These are phyloP conservation scores for Oncopeltus fasciatus DNA, from an alignment of 1,140 invertebrate genomes.

Conservation along the genomic window DNA sequence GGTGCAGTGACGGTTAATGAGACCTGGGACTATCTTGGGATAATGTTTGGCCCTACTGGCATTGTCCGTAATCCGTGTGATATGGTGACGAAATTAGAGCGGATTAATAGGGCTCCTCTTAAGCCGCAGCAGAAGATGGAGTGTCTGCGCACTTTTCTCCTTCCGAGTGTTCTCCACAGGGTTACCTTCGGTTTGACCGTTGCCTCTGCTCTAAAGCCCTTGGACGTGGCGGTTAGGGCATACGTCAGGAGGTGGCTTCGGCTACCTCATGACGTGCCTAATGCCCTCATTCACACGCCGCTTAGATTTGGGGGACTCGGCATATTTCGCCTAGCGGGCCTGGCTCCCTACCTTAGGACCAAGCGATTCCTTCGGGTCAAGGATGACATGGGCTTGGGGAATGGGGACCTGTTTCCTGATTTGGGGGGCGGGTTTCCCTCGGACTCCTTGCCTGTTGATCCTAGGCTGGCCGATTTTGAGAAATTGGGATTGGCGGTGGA, in stretches of 20 bases:
- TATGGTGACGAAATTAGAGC: background rate
- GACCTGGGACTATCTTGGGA: background rate
- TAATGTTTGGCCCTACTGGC: background rate
- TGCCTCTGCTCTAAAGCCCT: background rate
- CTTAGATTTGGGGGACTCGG: constrained; percentile 15
- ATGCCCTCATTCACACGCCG: constrained; percentile 20
- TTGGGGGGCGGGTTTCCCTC: background rate
- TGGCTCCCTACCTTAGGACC: background rate
- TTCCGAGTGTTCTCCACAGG: background rate
- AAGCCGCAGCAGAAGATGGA: background rate
- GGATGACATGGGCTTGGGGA: background rate
- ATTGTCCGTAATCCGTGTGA: background rate
- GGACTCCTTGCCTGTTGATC: no score
- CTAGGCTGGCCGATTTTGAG: background rate
- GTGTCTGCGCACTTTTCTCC: background rate
- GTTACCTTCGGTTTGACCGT: background rate
- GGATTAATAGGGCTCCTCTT: background rate
- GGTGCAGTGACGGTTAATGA: background rate
- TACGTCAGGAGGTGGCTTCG: constrained; percentile 16
- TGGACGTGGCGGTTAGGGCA: background rate
- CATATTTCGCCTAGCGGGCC: background rate
- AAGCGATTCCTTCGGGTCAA: background rate
- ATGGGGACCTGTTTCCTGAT: background rate
- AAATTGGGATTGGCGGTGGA: background rate
- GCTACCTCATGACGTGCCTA: constrained; percentile 7